Conservation (phyloP, 2,797 vertebrate species). For the Gobionotothen gibberifrons region DNA sequence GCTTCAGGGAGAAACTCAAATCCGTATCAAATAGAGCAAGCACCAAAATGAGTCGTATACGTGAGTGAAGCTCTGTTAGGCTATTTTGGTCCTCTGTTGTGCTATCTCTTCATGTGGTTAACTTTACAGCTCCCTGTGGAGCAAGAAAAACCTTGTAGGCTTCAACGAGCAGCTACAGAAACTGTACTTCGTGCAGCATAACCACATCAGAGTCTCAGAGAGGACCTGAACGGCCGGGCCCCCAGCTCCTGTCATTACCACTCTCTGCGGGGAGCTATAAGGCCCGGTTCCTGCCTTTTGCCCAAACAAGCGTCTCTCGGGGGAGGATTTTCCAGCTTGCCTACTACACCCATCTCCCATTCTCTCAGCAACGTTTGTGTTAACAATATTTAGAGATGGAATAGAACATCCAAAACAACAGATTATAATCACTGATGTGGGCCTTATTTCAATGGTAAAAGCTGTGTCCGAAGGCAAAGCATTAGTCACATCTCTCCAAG, state of each 20-base stretch:
- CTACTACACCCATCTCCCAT: background rate
- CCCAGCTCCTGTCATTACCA: constrained; percentile 29
- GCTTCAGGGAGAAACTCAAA: constrained; percentile 15
- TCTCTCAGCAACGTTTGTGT: background rate
- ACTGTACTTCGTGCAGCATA: constrained; percentile 22
- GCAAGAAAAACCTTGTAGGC: constrained; percentile 17
- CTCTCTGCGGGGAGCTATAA: constrained; percentile 23
- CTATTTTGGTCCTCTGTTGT: constrained; percentile 42
- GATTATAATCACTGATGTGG: constrained; percentile 13
- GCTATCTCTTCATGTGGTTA: constrained; percentile 50
- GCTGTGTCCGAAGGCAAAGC: constrained; percentile 32
- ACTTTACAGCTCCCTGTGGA: constrained; percentile 42
- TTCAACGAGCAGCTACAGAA: constrained; percentile 29
- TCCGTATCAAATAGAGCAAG: constrained; percentile 24
- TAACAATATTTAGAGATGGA: background rate
- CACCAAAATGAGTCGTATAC: constrained; percentile 37
- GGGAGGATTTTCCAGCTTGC: constrained; percentile 1
- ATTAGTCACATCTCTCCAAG: constrained; percentile 51
- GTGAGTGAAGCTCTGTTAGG: constrained; percentile 17
- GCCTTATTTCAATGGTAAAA: constrained; percentile 15
- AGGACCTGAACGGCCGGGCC: background rate
- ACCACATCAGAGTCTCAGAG: constrained; percentile 46
- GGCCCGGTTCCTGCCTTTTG: constrained; percentile 6
- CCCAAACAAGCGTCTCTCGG: constrained; percentile 4
- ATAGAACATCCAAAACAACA: background rate